A percentile compares a stretch with the other conserved stretches of the same genome.
Conservation (phyloP, 2,888 invertebrate species). For the Cheilosia pagana region DNA sequence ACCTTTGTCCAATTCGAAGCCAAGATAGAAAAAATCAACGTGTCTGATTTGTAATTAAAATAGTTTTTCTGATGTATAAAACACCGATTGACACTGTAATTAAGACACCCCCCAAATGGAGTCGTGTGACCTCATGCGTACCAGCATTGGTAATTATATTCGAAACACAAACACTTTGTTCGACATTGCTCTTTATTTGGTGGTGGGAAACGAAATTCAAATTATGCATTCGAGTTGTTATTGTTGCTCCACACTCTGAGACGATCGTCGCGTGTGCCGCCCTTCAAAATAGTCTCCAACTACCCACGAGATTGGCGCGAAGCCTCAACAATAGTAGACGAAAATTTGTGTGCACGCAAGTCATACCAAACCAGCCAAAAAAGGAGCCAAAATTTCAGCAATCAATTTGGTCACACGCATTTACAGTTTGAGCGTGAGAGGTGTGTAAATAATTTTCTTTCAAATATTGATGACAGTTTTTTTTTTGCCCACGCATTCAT, state of each 20-base stretch:
- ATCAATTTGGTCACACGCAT: conserved; percentile 41
- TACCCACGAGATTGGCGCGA: conserved; percentile 56
- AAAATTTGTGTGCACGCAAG: conserved; percentile 16
- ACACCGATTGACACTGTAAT: conserved; percentile 60
- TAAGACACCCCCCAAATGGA: conserved; percentile 53
- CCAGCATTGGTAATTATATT: conserved; percentile 53
- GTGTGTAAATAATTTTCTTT: conserved; percentile 36
- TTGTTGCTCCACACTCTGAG: conserved; percentile 8
- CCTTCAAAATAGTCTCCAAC: conserved; percentile 53
- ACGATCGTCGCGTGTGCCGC: conserved; percentile 44
- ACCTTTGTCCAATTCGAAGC: conserved; percentile 14
- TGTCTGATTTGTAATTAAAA: conserved; percentile 33
- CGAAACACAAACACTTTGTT: conserved; percentile 42
- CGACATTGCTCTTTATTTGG: conserved; percentile 18
- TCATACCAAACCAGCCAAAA: conserved; percentile 32
- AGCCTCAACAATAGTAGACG: conserved; percentile 13
- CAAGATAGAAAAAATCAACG: neutral
- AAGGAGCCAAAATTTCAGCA: conserved; percentile 40
- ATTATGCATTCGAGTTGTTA: conserved; percentile 8
- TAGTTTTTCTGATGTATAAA: conserved; percentile 43
- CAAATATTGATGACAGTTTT: conserved; percentile 22
- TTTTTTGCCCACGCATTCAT: conserved; percentile 39
- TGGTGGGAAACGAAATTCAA: conserved; percentile 1
- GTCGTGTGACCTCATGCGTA: conserved; percentile 53
- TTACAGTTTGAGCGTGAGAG: conserved; percentile 61